Evolutionary conservation across 2,113 vertebrate species (phyloP).

Genomic region (Epinephelus lanceolatus): DNA sequence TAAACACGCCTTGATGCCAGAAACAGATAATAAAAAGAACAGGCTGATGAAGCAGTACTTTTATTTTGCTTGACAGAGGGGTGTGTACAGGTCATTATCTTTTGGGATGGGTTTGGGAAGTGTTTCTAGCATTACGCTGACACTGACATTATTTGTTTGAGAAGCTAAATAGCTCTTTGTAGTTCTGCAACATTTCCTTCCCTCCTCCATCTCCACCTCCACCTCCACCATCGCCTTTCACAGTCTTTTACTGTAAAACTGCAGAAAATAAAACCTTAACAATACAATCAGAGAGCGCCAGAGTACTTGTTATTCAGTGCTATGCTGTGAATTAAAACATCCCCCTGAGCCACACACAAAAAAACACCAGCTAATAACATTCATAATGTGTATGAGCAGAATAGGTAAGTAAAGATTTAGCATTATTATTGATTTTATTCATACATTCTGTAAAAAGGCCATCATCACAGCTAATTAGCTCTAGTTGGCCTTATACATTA

Average conservation of each 20-base stretch:
- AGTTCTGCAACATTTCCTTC: constrained; percentile 40
- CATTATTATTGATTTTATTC: constrained; percentile 80
- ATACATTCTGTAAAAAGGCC: constrained; percentile 70
- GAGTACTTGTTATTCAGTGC: constrained; percentile 49
- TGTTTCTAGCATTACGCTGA: constrained; percentile 55
- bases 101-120: constrained; percentile 36
- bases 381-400: constrained; percentile 46
- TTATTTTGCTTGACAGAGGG: constrained; percentile 73
- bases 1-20: constrained; percentile 81
- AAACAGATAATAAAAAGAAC: constrained; percentile 79
- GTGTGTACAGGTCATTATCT: constrained; percentile 70
- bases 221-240: constrained; percentile 11
- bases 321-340: constrained; percentile 47
- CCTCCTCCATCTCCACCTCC: constrained; percentile 4
- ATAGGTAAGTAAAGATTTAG: constrained; percentile 57
- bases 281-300: constrained; percentile 16
- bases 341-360: constrained; percentile 38
- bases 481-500: constrained; percentile 74
- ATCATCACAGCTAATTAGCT: constrained; percentile 77
- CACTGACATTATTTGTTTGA: constrained; percentile 57
- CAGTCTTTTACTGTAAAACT: constrained; percentile 39
- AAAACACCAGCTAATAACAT: constrained; percentile 44
- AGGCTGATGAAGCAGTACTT: constrained; percentile 76
- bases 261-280: constrained; percentile 15
- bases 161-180: constrained; percentile 55